Conservation (phyloP, 2,888 invertebrate species). For the Bhutanitis thaidina region DNA sequence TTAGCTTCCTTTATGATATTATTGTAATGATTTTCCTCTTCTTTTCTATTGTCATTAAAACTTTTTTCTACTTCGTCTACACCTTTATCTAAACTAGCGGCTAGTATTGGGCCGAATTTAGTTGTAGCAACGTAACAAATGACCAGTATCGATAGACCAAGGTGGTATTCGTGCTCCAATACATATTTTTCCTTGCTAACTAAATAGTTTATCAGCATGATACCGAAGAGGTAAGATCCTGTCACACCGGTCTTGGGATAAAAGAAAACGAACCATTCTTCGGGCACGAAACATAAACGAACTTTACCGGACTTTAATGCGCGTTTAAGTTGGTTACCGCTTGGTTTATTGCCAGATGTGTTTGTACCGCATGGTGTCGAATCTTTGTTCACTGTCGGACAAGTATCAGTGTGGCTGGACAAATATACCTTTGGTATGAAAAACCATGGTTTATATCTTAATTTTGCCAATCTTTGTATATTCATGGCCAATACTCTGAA, state of each 20-base stretch:
- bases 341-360: background rate
- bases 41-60: slow-evolving; percentile 75
- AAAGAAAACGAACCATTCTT: slow-evolving; percentile 87
- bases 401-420: slow-evolving; percentile 23
- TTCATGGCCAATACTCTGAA: slow-evolving; percentile 9
- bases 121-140: slow-evolving; percentile 79
- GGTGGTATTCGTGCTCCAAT: slow-evolving; percentile 94
- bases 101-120: slow-evolving; percentile 83
- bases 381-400: slow-evolving; percentile 18
- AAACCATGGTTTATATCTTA: background rate
- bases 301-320: slow-evolving; percentile 58
- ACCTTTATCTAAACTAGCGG: slow-evolving; percentile 82
- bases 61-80: slow-evolving; percentile 79
- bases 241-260: slow-evolving; percentile 92
- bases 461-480: slow-evolving; percentile 2
- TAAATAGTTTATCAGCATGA: slow-evolving; percentile 87
- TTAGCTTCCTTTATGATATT: slow-evolving; percentile 81
- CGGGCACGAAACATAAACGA: slow-evolving; percentile 77
- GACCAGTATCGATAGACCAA: slow-evolving; percentile 84
- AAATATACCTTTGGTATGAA: slow-evolving; percentile 12
- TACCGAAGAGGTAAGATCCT: slow-evolving; percentile 93
- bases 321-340: slow-evolving; percentile 32
- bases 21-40: slow-evolving; percentile 64
- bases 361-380: background rate
- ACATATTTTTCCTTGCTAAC: slow-evolving; percentile 96